These are phyloP conservation scores for Hydrophis major DNA, from an alignment of 2,797 vertebrate species.

Conservation along the genomic window DNA sequence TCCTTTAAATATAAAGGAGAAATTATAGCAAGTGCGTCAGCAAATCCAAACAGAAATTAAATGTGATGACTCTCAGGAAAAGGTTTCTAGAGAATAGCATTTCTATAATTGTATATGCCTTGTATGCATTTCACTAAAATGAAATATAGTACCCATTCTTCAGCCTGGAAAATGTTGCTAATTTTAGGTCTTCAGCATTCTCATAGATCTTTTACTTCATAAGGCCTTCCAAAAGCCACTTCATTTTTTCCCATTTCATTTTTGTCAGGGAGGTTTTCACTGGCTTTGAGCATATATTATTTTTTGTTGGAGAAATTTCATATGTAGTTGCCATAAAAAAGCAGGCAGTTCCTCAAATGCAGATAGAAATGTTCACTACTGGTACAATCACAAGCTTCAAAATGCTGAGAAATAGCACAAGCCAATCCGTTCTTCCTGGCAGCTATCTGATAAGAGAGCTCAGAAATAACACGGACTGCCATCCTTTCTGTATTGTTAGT, in stretches of 20 bases:
- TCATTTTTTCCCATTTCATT: neutral
- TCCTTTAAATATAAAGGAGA: neutral
- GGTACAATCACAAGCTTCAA: neutral
- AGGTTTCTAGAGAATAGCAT: neutral
- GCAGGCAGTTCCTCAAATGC: neutral
- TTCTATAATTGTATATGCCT: neutral
- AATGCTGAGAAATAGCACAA: neutral
- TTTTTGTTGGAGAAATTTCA: neutral
- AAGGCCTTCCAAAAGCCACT: neutral
- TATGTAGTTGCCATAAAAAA: neutral
- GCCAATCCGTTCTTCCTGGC: neutral
- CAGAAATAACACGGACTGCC: neutral
- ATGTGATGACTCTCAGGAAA: too few relatives aligned
- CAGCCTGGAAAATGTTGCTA: neutral
- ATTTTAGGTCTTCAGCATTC: neutral
- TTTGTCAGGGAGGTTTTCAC: neutral
- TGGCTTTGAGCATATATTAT: neutral
- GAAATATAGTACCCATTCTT: neutral
- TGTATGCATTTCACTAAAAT: neutral
- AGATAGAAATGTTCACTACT: neutral
- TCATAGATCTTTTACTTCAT: neutral
- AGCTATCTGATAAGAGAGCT: neutral
- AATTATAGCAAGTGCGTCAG: neutral
- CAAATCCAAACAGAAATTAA: neutral
- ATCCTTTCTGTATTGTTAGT: neutral